phyloP scores from a whole-genome alignment of 1,140 invertebrate genomes.

The Acyrthosiphon pisum region DNA sequence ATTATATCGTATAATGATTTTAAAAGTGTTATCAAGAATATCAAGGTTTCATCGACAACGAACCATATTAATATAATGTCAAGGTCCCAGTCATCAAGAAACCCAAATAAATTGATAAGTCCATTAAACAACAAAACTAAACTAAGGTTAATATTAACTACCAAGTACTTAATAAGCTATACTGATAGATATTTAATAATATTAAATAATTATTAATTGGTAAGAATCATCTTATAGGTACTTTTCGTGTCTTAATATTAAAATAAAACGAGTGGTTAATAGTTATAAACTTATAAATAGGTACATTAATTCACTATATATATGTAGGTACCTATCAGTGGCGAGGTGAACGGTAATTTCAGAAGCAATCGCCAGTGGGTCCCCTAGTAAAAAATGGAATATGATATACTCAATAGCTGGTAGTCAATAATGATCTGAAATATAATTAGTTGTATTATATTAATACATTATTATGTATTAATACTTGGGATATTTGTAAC shows the following conservation, averaged over 20 bases:
- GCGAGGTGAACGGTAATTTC: too few relatives aligned
- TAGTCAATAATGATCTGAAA: too few relatives aligned
- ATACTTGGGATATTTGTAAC: too few relatives aligned
- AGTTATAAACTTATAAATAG: background rate
- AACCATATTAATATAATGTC: slow-evolving; percentile 35
- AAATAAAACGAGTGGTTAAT: background rate
- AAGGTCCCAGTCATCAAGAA: slow-evolving; percentile 47
- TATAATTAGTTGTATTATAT: too few relatives aligned
- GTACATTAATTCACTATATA: too few relatives aligned
- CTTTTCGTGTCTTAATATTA: background rate
- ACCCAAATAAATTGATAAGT: slow-evolving; percentile 48
- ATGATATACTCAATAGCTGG: too few relatives aligned
- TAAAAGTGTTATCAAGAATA: slow-evolving; percentile 29
- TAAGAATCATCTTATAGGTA: background rate
- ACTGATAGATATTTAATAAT: background rate
- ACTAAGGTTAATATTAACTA: background rate
- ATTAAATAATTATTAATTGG: background rate
- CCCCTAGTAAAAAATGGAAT: too few relatives aligned
- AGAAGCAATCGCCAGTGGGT: too few relatives aligned
- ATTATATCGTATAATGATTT: background rate
- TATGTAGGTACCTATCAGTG: too few relatives aligned
- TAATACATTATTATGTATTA: too few relatives aligned
- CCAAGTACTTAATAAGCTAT: background rate
- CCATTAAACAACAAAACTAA: background rate
- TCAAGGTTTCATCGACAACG: slow-evolving; percentile 57